phyloP scores from a whole-genome alignment of 2,797 vertebrate species.

The Cercopithecus petaurista region DNA sequence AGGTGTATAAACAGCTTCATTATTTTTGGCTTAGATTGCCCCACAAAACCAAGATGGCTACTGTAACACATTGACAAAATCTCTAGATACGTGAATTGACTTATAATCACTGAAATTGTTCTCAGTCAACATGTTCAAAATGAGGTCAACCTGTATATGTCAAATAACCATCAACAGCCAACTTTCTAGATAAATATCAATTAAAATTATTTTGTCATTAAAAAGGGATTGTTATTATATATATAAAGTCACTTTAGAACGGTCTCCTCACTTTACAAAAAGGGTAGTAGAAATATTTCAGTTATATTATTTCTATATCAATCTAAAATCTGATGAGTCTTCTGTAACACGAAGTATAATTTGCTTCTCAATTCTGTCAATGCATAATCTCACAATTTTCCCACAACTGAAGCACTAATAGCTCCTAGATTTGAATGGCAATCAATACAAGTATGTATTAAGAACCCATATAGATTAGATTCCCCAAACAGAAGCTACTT shows the following conservation, averaged over 20 bases:
- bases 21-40: neutral
- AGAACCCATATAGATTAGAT: conserved; percentile 39
- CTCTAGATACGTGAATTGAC: conserved; percentile 35
- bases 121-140: conserved; percentile 32
- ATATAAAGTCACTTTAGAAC: neutral
- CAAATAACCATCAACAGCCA: conserved; percentile 46
- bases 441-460: conserved; percentile 35
- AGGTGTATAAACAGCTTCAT: conserved; percentile 29
- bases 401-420: conserved; percentile 44
- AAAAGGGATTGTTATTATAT: conserved; percentile 26
- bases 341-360: conserved; percentile 28
- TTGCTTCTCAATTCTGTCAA: conserved; percentile 38
- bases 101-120: conserved; percentile 39
- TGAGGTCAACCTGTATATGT: neutral
- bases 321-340: conserved; percentile 46
- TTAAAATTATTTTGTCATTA: conserved; percentile 42
- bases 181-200: conserved; percentile 48
- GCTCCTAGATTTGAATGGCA: conserved; percentile 20
- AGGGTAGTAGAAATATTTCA: conserved; percentile 23
- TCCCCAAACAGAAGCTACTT: conserved; percentile 36
- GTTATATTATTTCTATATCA: conserved; percentile 11
- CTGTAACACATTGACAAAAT: conserved; percentile 18
- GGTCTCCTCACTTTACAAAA: conserved; percentile 17
- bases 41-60: neutral
- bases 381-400: conserved; percentile 34